Conservation (phyloP, 2,113 vertebrate species). For the Gobio gobio region DNA sequence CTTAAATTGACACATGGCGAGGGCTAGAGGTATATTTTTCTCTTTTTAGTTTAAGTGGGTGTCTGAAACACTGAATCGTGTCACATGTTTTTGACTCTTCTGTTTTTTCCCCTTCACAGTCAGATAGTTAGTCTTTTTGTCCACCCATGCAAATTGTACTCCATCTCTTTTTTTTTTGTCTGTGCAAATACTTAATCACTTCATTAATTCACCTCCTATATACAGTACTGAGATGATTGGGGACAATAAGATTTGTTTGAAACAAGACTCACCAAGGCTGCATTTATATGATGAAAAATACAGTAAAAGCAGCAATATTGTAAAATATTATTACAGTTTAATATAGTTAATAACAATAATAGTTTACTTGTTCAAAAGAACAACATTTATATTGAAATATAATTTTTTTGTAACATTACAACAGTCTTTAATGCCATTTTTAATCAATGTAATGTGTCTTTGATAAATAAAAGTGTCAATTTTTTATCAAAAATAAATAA, state of each 20-base stretch:
- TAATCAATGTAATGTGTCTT: background rate
- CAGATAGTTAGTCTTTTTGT: background rate
- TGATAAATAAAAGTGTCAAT: background rate
- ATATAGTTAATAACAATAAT: no score
- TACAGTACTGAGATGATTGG: background rate
- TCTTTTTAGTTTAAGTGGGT: constrained; percentile 27
- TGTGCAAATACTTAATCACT: background rate
- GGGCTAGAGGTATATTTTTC: background rate
- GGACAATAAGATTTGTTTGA: background rate
- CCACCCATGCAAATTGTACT: background rate
- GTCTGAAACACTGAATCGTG: constrained; percentile 17
- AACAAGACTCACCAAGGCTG: background rate
- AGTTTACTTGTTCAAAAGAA: no score
- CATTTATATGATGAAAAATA: background rate
- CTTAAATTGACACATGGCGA: background rate
- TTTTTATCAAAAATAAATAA: background rate
- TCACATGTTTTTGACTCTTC: constrained; percentile 34
- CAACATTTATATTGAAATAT: no score
- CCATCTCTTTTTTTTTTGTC: background rate
- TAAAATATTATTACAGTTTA: background rate
- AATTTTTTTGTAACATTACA: no score
- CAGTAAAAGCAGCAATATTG: background rate
- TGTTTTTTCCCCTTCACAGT: constrained; percentile 3
- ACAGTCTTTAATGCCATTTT: no score
- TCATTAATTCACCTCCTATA: background rate